Conservation (phyloP, 2,888 invertebrate species). For the Dynastes tityus region DNA sequence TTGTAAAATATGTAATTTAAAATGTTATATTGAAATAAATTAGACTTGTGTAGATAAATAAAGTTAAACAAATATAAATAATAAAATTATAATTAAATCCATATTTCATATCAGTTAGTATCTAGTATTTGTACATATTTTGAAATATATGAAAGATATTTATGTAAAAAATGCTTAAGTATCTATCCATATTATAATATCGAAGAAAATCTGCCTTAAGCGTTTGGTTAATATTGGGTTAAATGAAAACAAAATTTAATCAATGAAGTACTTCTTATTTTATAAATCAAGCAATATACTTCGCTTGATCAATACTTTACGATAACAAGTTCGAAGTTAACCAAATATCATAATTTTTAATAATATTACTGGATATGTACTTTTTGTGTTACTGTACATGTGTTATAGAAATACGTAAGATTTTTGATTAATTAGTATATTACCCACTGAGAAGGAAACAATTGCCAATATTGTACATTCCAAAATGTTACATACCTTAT, state of each 20-base stretch:
- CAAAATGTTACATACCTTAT: conserved; percentile 32
- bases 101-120: conserved; percentile 44
- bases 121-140: conserved; percentile 43
- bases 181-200: conserved; percentile 3
- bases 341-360: too few relatives aligned
- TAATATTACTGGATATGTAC: too few relatives aligned
- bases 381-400: background rate
- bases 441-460: background rate
- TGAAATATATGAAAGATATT: conserved; percentile 27
- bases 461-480: conserved; percentile 44
- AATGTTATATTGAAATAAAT: conserved; percentile 22
- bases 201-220: conserved; percentile 44
- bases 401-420: background rate
- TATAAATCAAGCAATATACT: too few relatives aligned
- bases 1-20: conserved; percentile 44
- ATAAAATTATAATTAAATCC: conserved; percentile 26
- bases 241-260: background rate
- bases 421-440: too few relatives aligned
- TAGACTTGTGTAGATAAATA: conserved; percentile 35
- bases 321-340: too few relatives aligned
- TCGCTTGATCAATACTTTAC: too few relatives aligned
- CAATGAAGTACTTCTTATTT: too few relatives aligned
- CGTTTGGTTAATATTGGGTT: conserved; percentile 22
- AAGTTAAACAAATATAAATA: conserved; percentile 25
- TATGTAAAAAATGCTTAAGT: conserved; percentile 28